phyloP scores from a whole-genome alignment of 1,140 invertebrate species.

The Aphelinus atriplicis region DNA sequence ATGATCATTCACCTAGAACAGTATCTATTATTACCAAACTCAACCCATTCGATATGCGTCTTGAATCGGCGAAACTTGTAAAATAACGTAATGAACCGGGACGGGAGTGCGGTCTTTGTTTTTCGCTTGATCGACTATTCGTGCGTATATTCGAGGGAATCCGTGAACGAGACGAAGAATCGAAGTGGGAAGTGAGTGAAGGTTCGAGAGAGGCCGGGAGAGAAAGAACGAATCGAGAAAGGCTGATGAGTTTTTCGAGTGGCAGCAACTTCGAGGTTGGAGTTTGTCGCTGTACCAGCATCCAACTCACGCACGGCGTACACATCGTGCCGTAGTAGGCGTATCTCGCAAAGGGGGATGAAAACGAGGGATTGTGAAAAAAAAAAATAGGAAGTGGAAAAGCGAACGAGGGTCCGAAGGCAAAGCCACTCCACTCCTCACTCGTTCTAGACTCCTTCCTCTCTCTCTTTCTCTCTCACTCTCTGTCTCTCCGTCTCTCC shows the following conservation, averaged over 20 bases:
- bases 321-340: neutral
- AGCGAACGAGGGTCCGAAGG: neutral
- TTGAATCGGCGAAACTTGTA: too few species aligned
- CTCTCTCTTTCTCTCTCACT: neutral
- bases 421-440: slow-evolving; percentile 1
- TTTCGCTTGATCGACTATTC: too few species aligned
- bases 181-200: neutral
- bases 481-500: neutral
- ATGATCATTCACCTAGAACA: too few species aligned
- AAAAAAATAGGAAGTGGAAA: neutral
- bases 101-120: too few species aligned
- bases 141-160: too few species aligned
- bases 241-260: slow-evolving; percentile 58
- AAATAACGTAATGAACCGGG: too few species aligned
- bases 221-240: slow-evolving; percentile 37
- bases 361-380: neutral
- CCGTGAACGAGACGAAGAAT: neutral
- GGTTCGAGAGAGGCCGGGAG: neutral
- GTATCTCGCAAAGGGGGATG: neutral
- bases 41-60: too few species aligned
- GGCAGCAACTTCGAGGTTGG: slow-evolving; percentile 44
- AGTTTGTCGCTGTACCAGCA: slow-evolving; percentile 49
- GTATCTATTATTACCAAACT: too few species aligned
- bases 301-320: slow-evolving; percentile 12
- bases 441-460: slow-evolving; percentile 1